Conservation (phyloP, 2,113 vertebrate genomes). For the Collichthys lucidus region DNA sequence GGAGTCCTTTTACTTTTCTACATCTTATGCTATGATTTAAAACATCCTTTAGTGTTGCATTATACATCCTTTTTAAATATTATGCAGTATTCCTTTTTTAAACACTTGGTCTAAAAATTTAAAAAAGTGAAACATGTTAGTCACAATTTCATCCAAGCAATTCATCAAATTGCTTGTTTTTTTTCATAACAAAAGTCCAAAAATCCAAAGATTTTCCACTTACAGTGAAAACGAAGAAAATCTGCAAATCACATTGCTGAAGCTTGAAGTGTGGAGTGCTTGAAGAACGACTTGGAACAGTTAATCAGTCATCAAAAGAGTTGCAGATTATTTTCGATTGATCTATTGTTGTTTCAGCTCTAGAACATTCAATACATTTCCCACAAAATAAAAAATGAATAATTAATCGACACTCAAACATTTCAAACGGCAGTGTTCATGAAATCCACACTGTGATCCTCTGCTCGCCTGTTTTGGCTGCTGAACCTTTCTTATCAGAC, state of each 20-base stretch:
- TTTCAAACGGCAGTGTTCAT: slow-evolving; percentile 21
- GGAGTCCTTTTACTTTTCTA: neutral
- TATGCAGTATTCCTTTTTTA: too few species aligned
- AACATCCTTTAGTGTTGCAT: neutral
- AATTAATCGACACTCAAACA: neutral
- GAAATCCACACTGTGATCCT: slow-evolving; percentile 12
- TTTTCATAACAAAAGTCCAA: neutral
- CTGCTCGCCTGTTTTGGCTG: slow-evolving; percentile 7
- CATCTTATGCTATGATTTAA: neutral
- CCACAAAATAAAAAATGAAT: neutral
- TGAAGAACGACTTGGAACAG: neutral
- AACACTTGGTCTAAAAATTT: neutral
- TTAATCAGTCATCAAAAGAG: neutral
- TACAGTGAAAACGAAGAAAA: neutral
- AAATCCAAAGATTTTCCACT: neutral
- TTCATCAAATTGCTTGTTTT: neutral
- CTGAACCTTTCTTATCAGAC: slow-evolving; percentile 23
- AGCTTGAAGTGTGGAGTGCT: neutral
- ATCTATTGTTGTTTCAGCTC: neutral
- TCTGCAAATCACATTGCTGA: neutral
- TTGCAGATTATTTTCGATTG: neutral
- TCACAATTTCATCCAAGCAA: too few species aligned
- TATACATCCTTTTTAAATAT: neutral
- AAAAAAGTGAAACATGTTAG: neutral
- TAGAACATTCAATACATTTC: neutral